Conservation (phyloP, 2,888 invertebrate species). For the Tipula confusa region DNA sequence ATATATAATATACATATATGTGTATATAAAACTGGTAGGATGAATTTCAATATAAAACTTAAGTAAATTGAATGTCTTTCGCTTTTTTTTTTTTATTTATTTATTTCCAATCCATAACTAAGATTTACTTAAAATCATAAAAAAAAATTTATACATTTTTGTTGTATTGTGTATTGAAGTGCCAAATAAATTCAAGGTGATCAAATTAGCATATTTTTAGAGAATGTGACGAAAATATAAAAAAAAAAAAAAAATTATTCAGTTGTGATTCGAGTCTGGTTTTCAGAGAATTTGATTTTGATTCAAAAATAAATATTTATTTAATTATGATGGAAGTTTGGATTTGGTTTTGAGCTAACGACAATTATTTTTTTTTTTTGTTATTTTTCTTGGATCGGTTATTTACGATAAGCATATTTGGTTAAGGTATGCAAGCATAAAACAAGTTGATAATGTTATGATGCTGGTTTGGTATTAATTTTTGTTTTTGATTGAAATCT, state of each 20-base stretch:
- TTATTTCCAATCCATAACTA: not conserved
- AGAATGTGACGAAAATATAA: not conserved
- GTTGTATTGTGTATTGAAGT: not conserved
- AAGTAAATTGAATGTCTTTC: not conserved
- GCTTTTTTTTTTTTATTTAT: too few species aligned
- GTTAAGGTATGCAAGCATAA: not conserved
- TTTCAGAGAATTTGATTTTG: not conserved
- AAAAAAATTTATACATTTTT: not conserved
- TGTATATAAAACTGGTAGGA: not conserved
- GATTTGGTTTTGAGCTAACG: not conserved
- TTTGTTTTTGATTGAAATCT: not conserved
- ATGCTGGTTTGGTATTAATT: not conserved
- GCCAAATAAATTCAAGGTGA: constrained; percentile 25
- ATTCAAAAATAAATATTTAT: constrained; percentile 20
- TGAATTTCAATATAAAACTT: not conserved
- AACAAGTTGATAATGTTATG: not conserved
- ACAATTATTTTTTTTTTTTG: not conserved
- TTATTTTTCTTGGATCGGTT: not conserved
- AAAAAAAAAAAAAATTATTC: not conserved
- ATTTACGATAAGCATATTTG: not conserved
- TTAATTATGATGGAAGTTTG: constrained; percentile 3
- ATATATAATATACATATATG: too few species aligned
- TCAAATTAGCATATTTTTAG: constrained; percentile 25
- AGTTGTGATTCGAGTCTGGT: not conserved
- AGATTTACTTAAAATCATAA: constrained; percentile 3